Conservation (phyloP, 1,140 invertebrate genomes). For the Druon quercuslanigerum region DNA sequence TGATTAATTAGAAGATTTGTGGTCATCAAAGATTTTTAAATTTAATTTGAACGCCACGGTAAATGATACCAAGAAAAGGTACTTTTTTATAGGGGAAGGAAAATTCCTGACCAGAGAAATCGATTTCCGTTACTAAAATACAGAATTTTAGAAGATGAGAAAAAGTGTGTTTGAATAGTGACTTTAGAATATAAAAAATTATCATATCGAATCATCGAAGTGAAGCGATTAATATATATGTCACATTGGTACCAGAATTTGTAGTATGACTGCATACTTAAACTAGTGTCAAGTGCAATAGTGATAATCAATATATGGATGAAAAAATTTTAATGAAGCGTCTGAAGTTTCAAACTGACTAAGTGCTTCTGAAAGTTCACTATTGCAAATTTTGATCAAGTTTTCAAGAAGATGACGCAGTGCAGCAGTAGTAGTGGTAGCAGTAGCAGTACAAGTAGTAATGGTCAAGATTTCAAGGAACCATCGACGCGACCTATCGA, state of each 20-base stretch:
- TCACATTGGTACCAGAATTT: not conserved
- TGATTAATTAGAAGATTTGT: no score
- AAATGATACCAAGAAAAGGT: no score
- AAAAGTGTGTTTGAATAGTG: no score
- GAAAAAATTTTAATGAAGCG: not conserved
- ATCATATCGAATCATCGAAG: no score
- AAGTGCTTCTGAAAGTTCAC: not conserved
- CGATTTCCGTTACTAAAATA: no score
- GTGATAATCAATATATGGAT: not conserved
- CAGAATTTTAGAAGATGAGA: no score
- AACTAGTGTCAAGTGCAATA: not conserved
- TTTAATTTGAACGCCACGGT: no score
- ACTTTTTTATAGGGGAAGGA: no score
- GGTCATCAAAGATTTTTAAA: no score
- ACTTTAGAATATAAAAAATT: no score
- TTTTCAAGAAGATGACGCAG: slow-evolving; percentile 54
- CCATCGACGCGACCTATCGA: slow-evolving; percentile 42
- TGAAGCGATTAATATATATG: not conserved
- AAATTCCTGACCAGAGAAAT: no score
- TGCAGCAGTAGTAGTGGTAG: slow-evolving; percentile 58
- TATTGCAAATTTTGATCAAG: slow-evolving; percentile 3
- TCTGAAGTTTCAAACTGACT: not conserved
- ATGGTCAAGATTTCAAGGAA: slow-evolving; percentile 50
- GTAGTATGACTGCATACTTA: no score
- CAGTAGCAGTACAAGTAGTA: slow-evolving; percentile 51